These are phyloP conservation scores for Crepidodera aurea DNA, from an alignment of 2,888 invertebrate species.

Conservation along the genomic window DNA sequence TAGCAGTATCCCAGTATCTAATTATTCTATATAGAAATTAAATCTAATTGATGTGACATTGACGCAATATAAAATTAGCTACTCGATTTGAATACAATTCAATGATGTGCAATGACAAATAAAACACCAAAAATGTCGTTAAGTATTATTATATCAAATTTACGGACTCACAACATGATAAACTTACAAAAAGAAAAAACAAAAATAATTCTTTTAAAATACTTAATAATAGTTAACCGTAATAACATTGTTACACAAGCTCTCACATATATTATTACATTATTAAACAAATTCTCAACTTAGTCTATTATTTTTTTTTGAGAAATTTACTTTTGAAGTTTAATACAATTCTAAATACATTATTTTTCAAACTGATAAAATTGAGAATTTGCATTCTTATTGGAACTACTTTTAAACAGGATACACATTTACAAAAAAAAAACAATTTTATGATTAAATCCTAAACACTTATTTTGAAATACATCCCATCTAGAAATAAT, in stretches of 20 bases:
- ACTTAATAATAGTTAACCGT: conserved; percentile 8
- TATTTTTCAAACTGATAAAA: conserved; percentile 1
- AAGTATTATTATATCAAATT: conserved; percentile 17
- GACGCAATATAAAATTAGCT: not conserved
- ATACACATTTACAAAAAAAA: conserved; percentile 14
- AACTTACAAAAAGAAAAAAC: conserved; percentile 11
- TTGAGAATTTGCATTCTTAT: conserved; percentile 4
- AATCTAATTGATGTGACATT: not conserved
- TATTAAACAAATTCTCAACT: not conserved
- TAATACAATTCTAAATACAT: too few relatives aligned
- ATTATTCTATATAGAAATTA: too few relatives aligned
- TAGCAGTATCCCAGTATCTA: too few relatives aligned
- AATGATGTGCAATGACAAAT: not conserved
- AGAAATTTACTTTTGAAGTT: too few relatives aligned
- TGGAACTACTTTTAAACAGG: not conserved
- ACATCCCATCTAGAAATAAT: not conserved
- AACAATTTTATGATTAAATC: conserved; percentile 1
- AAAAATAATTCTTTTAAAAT: conserved; percentile 5
- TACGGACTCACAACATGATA: conserved; percentile 16
- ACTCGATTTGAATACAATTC: not conserved
- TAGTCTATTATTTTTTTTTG: not conserved
- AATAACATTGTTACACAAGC: conserved; percentile 2
- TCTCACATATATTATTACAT: conserved; percentile 6
- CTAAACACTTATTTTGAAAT: conserved; percentile 4
- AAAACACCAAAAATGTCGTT: not conserved